These are phyloP conservation scores for Chromobotia macracanthus DNA, from an alignment of 2,797 vertebrate species.

Conservation along the genomic window DNA sequence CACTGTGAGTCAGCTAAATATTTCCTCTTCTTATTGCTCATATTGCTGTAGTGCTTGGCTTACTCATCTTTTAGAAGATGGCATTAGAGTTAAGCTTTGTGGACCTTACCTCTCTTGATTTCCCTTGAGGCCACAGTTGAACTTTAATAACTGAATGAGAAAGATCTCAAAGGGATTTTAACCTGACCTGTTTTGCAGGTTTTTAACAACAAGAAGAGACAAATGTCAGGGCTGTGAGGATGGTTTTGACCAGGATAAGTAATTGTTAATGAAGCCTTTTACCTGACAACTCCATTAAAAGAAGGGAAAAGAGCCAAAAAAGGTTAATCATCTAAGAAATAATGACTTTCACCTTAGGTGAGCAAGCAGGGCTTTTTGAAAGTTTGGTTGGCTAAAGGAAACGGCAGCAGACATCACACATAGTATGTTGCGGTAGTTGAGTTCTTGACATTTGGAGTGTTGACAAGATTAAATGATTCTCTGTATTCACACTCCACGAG, in stretches of 20 bases:
- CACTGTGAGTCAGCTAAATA: constrained; percentile 69
- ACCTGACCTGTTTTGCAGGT: constrained; percentile 59
- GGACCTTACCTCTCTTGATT: constrained; percentile 74
- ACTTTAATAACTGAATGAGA: constrained; percentile 76
- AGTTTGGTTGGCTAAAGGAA: constrained; percentile 9
- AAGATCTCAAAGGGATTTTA: constrained; percentile 58
- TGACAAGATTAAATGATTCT: constrained; percentile 43
- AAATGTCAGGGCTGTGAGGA: constrained; percentile 60
- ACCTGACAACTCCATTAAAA: constrained; percentile 43
- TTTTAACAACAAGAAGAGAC: constrained; percentile 60
- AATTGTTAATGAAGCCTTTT: constrained; percentile 63
- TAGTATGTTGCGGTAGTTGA: not conserved
- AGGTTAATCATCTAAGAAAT: constrained; percentile 49
- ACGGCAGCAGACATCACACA: constrained; percentile 11
- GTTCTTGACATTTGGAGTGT: constrained; percentile 19
- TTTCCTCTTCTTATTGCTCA: constrained; percentile 73
- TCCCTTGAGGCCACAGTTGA: constrained; percentile 69
- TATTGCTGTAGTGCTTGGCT: constrained; percentile 69
- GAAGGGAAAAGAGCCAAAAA: constrained; percentile 34
- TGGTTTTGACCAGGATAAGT: constrained; percentile 64
- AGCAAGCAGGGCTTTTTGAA: not conserved
- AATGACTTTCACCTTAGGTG: constrained; percentile 38
- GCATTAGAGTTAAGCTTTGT: constrained; percentile 70
- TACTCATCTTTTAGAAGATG: constrained; percentile 70
- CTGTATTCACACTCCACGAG: constrained; percentile 16